Conservation (phyloP, 1,140 invertebrate species). For the Dysdera silvatica region DNA sequence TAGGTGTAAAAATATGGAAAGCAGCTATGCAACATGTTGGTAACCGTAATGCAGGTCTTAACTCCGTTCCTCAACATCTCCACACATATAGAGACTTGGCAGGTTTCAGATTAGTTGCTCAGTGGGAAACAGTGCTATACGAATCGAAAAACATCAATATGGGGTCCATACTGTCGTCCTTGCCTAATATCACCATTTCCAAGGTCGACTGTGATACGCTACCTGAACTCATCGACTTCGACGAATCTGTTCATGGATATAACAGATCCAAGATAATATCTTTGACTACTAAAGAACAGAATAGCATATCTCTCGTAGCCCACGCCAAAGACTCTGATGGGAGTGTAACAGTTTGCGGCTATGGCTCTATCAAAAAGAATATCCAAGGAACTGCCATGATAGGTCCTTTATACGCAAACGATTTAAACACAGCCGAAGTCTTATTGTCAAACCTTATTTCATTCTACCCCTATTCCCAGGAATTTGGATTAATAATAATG, state of each 20-base stretch:
- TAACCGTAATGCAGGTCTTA: slow-evolving; percentile 30
- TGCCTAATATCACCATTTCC: too few relatives aligned
- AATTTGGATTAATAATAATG: not conserved
- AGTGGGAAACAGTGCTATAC: not conserved
- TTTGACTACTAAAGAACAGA: slow-evolving; percentile 12
- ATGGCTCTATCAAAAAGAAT: slow-evolving; percentile 27
- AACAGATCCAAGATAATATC: slow-evolving; percentile 7
- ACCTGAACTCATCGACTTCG: slow-evolving; percentile 12
- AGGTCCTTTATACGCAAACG: slow-evolving; percentile 35
- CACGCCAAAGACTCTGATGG: slow-evolving; percentile 7
- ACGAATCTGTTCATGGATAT: slow-evolving; percentile 7
- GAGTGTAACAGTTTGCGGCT: slow-evolving; percentile 25
- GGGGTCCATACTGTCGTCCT: too few relatives aligned
- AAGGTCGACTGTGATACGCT: too few relatives aligned
- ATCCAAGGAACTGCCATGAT: slow-evolving; percentile 30
- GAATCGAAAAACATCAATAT: too few relatives aligned
- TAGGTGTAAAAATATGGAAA: slow-evolving; percentile 32
- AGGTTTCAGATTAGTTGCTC: slow-evolving; percentile 26
- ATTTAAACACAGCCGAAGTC: slow-evolving; percentile 10
- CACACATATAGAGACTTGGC: slow-evolving; percentile 33
- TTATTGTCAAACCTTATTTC: slow-evolving; percentile 23
- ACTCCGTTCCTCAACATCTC: slow-evolving; percentile 34
- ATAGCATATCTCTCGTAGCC: slow-evolving; percentile 21
- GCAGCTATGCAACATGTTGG: slow-evolving; percentile 31
- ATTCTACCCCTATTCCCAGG: slow-evolving; percentile 3